Base-by-base conservation (phyloP, 2,888 invertebrate genomes). In the Saturnia japonica region DNA sequence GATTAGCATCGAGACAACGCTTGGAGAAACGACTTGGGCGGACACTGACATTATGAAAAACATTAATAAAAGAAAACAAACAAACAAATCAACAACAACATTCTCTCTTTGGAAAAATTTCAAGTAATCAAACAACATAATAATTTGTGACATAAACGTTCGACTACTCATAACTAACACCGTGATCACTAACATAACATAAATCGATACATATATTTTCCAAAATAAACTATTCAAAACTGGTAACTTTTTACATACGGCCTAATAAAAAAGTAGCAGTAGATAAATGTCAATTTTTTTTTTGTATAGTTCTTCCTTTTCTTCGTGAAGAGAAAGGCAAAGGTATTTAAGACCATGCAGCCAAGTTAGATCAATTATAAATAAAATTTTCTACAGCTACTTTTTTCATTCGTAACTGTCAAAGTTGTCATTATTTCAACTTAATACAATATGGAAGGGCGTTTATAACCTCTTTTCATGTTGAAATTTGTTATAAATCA, bases 1-100 rank as follows among this genome's bases (percentile, higher is more conserved):
- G 90, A 90, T 91, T 89, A 86, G 85, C 86, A 83, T 84, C 85
- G 91, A 90, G 92, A 90, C 90, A 83, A 88, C 91, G 91, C 88
- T 80, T 83, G 89, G 91, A 90, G 90, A 86, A 83, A 85, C 90
- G 88, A 86, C 87, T 80, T 82, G 91, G 90, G 88, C 90, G 88
- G 89, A 88, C 87, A 76, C 84, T 80, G 86, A 80, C 68, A 45
- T 45, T 60, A 70, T 72, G 72, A 74, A 73, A 77, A 73, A 77
- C 76, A 77, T 75, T 76, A 76, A 79, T 76, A 80, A 57, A 25
- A 79, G 78, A 74, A 74, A 54, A 22, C 22, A n/a, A 79, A 80
- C 75, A 74, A 79, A 57, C 57, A 57, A 57, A 25, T 74, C 74
- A 81, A 80, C 76, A 80, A 70, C 62, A 87, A 91, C 85, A 86